Base-by-base conservation (phyloP, 2,113 vertebrate genomes). In the Bubo bubo region DNA sequence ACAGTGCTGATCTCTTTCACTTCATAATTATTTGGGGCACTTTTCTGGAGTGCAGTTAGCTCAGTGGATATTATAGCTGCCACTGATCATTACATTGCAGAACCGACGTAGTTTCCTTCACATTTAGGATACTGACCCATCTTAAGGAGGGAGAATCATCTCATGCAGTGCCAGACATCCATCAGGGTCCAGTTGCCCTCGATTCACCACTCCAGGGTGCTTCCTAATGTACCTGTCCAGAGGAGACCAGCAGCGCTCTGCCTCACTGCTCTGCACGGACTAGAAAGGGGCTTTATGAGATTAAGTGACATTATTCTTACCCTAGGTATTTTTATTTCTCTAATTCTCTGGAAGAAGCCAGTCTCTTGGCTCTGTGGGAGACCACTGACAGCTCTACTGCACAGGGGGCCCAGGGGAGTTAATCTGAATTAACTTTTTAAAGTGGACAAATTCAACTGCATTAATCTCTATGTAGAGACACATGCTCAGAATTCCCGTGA, bases 131-230 rank as follows among this genome's bases (percentile, higher is more conserved):
- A 37, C 6, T 62, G 37, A 84, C 18, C 6, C 9, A 5, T 62
- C 32, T 41, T n/a, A 32, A 77, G 14, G 39, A 34, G 14, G 12
- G 6, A 70, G 14, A 93, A 80, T 66, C 9, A 76, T 39, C 62
- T 75, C 28, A 20, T 1, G 2, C 19, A 21, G 39, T 68, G 15
- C 32, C 55, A 91, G 76, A 34, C 35, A 53, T 39, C 35, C 55
- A 66, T n/a, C 9, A 28, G 35, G 18, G n/a, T 28, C 53, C 30
- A 67, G n/a, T 52, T 63, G 47, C 21, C n/a, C 37, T 64, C 2
- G 3, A 1, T 56, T 75, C 52, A 81, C 14, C 3, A 5, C 47
- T 63, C 32, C 37, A 52, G 15, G n/a, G 22, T 0, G 0, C 11
- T 89, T 67, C 28, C 17, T 15, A 19, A 76, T 16, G 3, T 52